phyloP scores from a whole-genome alignment of 2,888 invertebrate genomes.

The Drosophila nigricruria region DNA sequence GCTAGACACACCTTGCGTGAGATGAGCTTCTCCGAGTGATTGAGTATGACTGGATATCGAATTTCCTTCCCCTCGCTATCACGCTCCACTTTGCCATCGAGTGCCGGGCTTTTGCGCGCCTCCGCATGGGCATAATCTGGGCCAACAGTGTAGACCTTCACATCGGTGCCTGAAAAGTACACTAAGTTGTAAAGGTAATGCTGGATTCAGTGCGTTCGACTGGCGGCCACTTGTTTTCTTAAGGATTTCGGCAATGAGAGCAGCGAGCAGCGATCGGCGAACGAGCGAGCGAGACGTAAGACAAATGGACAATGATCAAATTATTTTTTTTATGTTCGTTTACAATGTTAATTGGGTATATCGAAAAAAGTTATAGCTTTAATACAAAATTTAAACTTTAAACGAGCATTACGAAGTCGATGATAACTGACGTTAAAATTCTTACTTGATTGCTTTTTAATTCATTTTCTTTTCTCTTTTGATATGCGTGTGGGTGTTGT shows the following conservation, averaged over 20 bases:
- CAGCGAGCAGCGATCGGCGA: slow-evolving; percentile 29
- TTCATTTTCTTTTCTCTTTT: no score
- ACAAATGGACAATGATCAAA: slow-evolving; percentile 33
- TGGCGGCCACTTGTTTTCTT: slow-evolving; percentile 70
- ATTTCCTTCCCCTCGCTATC: slow-evolving; percentile 99
- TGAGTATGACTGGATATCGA: slow-evolving; percentile 98
- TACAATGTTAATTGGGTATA: neutral
- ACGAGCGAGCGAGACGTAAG: slow-evolving; percentile 42
- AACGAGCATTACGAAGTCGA: neutral
- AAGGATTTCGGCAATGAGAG: slow-evolving; percentile 26
- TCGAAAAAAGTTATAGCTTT: neutral
- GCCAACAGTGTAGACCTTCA: slow-evolving; percentile 98
- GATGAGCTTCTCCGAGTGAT: slow-evolving; percentile 98
- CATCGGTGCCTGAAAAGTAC: slow-evolving; percentile 88
- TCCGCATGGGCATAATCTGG: slow-evolving; percentile 99
- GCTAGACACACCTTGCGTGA: slow-evolving; percentile 98
- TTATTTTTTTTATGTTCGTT: slow-evolving; percentile 8
- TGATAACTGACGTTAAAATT: neutral
- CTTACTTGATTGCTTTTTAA: neutral
- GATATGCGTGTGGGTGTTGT: neutral
- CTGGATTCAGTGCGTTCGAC: slow-evolving; percentile 83
- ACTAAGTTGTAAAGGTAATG: slow-evolving; percentile 86
- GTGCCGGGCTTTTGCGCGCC: slow-evolving; percentile 98
- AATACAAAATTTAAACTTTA: neutral
- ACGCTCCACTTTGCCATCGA: slow-evolving; percentile 99